Evolutionary conservation across 2,113 vertebrate species (phyloP).

Genomic region (Xiphias gladius): DNA sequence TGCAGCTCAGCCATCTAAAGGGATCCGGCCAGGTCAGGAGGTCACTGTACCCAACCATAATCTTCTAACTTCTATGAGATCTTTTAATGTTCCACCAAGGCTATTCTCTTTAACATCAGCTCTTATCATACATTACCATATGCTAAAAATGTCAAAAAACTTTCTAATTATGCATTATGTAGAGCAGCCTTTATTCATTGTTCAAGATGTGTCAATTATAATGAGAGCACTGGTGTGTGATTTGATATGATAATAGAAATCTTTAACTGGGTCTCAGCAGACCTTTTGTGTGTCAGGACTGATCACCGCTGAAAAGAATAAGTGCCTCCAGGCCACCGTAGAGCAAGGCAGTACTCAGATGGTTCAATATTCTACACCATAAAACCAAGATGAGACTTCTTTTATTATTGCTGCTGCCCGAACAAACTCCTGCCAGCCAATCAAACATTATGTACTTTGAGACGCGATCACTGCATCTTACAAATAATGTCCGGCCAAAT

Average conservation of each 20-base stretch:
- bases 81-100: conserved; percentile 76
- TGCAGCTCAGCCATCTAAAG: conserved; percentile 61
- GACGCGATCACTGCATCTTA: conserved; percentile 79
- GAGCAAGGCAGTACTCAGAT: conserved; percentile 71
- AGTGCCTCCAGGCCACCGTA: conserved; percentile 75
- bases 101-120: conserved; percentile 75
- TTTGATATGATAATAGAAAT: conserved; percentile 85
- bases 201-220: conserved; percentile 80
- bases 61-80: conserved; percentile 80
- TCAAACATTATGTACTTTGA: conserved; percentile 76
- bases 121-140: conserved; percentile 77
- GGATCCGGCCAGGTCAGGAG: conserved; percentile 81
- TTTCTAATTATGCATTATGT: conserved; percentile 82
- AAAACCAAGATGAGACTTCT: conserved; percentile 82
- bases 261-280: conserved; percentile 77
- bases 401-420: conserved; percentile 75
- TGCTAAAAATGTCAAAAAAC: conserved; percentile 68
- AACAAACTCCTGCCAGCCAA: conserved; percentile 74
- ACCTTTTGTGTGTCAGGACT: conserved; percentile 74
- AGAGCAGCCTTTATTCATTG: conserved; percentile 76
- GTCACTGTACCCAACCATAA: conserved; percentile 80
- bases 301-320: conserved; percentile 72
- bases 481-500: conserved; percentile 71
- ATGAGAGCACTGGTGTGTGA: conserved; percentile 78
- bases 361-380: conserved; percentile 83